A percentile compares a stretch with the other conserved stretches of the same genome.
phyloP scores from a whole-genome alignment of 2,113 vertebrate genomes.

The Phoenicopterus ruber region DNA sequence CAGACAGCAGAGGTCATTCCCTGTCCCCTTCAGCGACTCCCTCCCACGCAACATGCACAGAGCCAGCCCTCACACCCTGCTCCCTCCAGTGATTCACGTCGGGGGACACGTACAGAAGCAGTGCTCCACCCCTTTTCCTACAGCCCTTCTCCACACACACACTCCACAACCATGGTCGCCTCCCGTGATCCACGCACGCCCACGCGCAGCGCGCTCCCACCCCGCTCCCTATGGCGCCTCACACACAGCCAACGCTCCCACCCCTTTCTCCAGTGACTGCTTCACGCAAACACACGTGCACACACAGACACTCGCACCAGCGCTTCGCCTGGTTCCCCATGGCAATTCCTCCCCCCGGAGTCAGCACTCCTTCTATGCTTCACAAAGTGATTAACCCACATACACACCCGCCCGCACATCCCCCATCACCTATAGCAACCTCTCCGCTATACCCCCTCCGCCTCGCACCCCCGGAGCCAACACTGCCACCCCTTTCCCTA shows the following conservation, averaged over 20 bases:
- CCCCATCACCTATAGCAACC: background rate
- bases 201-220: rapidly evolving
- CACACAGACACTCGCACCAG: background rate
- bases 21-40: background rate
- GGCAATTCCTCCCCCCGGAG: background rate
- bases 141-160: background rate
- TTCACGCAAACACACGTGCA: background rate
- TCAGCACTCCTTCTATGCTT: background rate
- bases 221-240: rapidly evolving
- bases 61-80: background rate
- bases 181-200: background rate
- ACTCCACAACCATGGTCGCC: rapidly evolving
- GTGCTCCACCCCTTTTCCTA: background rate
- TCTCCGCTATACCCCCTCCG: background rate
- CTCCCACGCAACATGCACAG: background rate
- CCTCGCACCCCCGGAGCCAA: background rate
- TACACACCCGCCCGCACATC: background rate
- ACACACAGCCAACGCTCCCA: background rate
- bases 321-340: background rate
- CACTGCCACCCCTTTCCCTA: background rate
- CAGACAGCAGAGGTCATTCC: background rate
- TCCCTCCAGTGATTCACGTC: background rate
- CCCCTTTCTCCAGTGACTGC: background rate
- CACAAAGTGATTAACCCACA: background rate
- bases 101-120: background rate